A percentile compares a stretch with the other conserved stretches of the same genome.
phyloP scores from a whole-genome alignment of 2,797 vertebrate genomes.

The Gila robusta region DNA sequence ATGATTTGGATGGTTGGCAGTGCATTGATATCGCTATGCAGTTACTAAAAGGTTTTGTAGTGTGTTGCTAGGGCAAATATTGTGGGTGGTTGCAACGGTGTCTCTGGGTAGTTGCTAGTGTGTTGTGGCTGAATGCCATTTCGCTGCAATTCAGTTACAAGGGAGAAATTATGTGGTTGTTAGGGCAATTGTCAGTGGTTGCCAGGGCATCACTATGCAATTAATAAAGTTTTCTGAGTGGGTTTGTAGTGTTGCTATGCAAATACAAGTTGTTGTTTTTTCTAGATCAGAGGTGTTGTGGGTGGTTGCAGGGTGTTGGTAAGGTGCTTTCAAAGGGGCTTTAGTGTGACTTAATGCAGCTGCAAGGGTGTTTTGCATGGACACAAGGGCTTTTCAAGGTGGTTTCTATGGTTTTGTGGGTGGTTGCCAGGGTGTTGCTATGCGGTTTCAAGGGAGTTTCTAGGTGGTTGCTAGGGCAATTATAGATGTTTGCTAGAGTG shows the following conservation, averaged over 20 bases:
- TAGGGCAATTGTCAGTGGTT: background rate
- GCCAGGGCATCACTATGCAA: background rate
- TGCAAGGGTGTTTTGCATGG: background rate
- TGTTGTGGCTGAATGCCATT: background rate
- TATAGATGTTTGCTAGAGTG: background rate
- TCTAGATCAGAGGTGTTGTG: background rate
- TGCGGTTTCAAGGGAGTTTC: background rate
- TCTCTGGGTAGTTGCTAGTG: background rate
- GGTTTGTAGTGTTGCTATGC: background rate
- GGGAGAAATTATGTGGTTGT: background rate
- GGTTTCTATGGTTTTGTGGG: background rate
- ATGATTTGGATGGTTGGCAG: background rate
- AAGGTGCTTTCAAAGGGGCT: background rate
- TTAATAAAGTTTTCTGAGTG: background rate
- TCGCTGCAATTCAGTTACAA: background rate
- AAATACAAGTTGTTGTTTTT: background rate
- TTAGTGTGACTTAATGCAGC: background rate
- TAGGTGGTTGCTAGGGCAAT: too few relatives aligned
- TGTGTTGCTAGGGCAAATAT: background rate
- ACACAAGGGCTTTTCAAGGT: background rate
- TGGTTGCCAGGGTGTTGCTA: background rate
- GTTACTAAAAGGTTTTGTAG: background rate
- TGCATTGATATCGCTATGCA: background rate
- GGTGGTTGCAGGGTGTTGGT: constrained; percentile 3
- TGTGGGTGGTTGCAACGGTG: background rate